Conservation (phyloP, 2,797 vertebrate species). For the Bovichtus diacanthus region DNA sequence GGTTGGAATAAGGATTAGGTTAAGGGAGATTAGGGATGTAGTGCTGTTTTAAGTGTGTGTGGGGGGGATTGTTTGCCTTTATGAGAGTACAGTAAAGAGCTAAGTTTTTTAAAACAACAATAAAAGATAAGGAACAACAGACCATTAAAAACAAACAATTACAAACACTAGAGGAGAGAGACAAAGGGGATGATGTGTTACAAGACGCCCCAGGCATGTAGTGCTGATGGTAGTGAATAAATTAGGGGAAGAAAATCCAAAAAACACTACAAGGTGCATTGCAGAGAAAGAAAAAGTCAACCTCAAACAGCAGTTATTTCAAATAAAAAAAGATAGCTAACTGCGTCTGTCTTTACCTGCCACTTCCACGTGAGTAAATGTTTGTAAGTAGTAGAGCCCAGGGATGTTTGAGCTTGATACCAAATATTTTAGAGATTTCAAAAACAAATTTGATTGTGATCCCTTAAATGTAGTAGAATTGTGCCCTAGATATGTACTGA, state of each 20-base stretch:
- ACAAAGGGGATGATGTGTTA: constrained; percentile 2
- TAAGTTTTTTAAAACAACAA: too few relatives aligned
- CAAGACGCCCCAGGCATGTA: background rate
- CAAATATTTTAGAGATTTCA: background rate
- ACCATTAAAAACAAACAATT: too few relatives aligned
- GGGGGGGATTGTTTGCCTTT: background rate
- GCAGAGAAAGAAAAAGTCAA: background rate
- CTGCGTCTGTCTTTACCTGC: background rate
- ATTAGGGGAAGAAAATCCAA: background rate
- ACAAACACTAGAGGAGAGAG: background rate
- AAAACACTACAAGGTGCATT: constrained; percentile 2
- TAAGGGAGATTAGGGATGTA: background rate
- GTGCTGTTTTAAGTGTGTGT: background rate
- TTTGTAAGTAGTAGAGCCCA: background rate
- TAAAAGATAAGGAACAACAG: too few relatives aligned
- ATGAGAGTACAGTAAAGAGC: background rate
- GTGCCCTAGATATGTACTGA: background rate
- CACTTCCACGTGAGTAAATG: background rate
- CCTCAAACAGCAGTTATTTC: background rate
- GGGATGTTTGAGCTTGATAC: background rate
- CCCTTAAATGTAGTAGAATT: background rate
- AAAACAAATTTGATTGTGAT: background rate
- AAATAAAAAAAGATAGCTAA: background rate
- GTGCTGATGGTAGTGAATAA: background rate
- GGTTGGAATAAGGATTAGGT: constrained; percentile 2